Conservation (phyloP, 1,140 invertebrate genomes). For the Listronotus oregonensis region DNA sequence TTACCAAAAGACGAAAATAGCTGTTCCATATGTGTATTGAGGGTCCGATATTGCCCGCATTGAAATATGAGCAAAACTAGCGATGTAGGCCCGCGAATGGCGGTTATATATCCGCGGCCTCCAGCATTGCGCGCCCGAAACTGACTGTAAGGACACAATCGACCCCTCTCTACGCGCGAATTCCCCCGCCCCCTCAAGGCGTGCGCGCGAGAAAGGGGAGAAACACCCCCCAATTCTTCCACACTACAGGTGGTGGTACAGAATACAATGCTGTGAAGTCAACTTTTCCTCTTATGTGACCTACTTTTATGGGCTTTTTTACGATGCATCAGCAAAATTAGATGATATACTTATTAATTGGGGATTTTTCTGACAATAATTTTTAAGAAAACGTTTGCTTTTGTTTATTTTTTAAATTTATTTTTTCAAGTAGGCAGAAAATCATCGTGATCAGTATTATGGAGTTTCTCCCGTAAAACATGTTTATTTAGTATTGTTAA, state of each 20-base stretch:
- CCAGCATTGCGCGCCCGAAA: constrained; percentile 50
- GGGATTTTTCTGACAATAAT: no score
- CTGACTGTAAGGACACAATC: constrained; percentile 46
- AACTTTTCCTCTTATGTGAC: constrained; percentile 29
- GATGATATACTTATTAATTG: no score
- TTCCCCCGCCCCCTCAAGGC: constrained; percentile 42
- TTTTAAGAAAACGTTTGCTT: no score
- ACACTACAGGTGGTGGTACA: constrained; percentile 50
- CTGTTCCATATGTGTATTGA: no score
- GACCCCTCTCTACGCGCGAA: constrained; percentile 43
- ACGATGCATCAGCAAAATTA: neutral
- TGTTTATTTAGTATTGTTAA: no score
- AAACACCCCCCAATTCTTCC: constrained; percentile 15
- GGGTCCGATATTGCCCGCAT: constrained; percentile 16
- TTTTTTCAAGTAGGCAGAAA: no score
- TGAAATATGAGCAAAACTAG: constrained; percentile 20
- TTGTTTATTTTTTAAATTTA: no score
- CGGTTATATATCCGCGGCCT: constrained; percentile 50
- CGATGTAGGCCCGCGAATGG: constrained; percentile 35
- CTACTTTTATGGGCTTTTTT: constrained; percentile 6
- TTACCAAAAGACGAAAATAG: no score
- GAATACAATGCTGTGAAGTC: constrained; percentile 30
- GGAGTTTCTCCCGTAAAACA: no score
- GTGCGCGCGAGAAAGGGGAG: constrained; percentile 36
- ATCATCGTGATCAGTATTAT: no score